Base-by-base conservation (phyloP, 2,797 vertebrate genomes). In the Glyptemys insculpta region DNA sequence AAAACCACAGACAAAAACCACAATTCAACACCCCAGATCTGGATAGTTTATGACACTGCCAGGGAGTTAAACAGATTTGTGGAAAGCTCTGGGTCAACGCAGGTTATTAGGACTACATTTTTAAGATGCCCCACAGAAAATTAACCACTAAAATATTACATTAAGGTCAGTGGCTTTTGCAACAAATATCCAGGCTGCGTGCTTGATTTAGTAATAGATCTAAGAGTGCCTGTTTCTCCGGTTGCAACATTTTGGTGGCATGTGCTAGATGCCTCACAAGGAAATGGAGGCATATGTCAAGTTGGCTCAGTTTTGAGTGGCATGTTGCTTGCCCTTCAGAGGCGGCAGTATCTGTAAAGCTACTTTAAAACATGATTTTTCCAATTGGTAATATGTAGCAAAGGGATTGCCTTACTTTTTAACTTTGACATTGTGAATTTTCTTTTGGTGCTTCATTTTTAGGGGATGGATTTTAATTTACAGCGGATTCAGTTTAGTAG, bases 121-220 rank as follows among this genome's bases (percentile, higher is more conserved):
- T 78, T 31, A 16, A 44, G 37, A 76, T 49, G 27, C 15, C 74
- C 14, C 44, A 49, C 74, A 78, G 41, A 29, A 47, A 78, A 47
- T 49, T 47, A 18, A 31, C 5, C 44, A 47, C 14, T 7, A 16
- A 78, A 78, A 78, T 49, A 16, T 47, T 49, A 18, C 5, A 78
- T 47, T 44, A 54, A 88, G 65, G 44, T 57, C 57, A 0, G 7
- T 27, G 23, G 79, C 53, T 83, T 79, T 52, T 14, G 19, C 68
- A 9, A 83, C 27, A 23, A 56, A 37, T 11, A 2, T 1, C 6
- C 1, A 54, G 62, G 21, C n/a, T 0, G 53, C 5, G 12, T n/a
- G 27, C 19, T 25, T 47, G 41, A 8, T 34, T 59, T 53, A 6
- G 34, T 62, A 19, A 0, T 0, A 34, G 3, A 14, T 37, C 68